Evolutionary conservation across 2,797 vertebrate species (phyloP), one percentile per base, ranked within the genome.

Genomic region (Mustela erminea): DNA sequence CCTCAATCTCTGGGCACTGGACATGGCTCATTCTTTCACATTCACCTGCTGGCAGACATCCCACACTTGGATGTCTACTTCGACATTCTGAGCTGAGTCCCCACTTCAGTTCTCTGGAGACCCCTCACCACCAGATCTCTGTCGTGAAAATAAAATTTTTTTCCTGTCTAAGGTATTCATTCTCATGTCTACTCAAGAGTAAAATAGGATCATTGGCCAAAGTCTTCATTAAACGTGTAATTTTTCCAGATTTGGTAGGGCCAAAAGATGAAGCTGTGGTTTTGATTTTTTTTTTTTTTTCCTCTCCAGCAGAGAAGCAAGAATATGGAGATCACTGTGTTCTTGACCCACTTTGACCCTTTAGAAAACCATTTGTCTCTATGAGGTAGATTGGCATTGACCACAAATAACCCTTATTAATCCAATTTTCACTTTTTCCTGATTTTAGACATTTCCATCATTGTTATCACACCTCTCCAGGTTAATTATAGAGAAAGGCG

Each of bases 401-500:
- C 54, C 52, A 74, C 7, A 10, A 90, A 85, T 25, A 70, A 9
- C 15, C 56, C 18, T 72, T 62, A 35, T 35, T 32, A 80, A 92
- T 54, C 27, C n/a, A 29, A 18, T 49, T 93, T 93, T 93, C 35
- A 85, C 54, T 64, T 82, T 90, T 77, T 49, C 41, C 72, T 85
- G 49, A 87, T 75, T 91, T 94, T 54, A 86, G 43, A 74, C 88
- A 70, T 78, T 95, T 83, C 43, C 41, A 64, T 90, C 78, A 81
- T 70, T 80, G 54, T 35, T 75, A 64, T 83, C 85, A 49, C 32
- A 86, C 49, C 38, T 91, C 68, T 91, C 32, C 35, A 78, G 77
- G 35, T 95, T 94, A 96, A 82, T 97, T 82, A 88, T 25, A 88
- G n/a, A 94, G 46, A 70, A 88, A 74, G 20, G 56, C 41, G 27